Evolutionary conservation across 2,113 vertebrate genomes (phyloP).

Genomic region (Apteryx owenii): DNA sequence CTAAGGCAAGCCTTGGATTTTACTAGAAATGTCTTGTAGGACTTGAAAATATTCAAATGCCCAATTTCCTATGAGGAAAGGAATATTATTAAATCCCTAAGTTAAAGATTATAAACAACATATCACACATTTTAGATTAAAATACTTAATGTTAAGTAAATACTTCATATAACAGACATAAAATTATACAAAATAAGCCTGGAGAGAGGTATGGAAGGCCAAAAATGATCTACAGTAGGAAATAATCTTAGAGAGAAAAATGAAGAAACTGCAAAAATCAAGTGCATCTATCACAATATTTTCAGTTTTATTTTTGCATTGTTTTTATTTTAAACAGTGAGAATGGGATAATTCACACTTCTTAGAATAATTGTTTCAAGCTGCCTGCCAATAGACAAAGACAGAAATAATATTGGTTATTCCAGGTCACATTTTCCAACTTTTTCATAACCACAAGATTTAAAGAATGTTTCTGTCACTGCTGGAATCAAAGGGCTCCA

Average conservation of each 20-base stretch:
- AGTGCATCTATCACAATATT: background rate
- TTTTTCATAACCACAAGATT: background rate
- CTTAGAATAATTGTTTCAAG: background rate
- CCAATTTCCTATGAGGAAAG: background rate
- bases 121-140: background rate
- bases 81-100: background rate
- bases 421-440: background rate
- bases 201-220: background rate
- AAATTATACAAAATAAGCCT: background rate
- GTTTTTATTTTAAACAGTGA: background rate
- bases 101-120: background rate
- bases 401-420: background rate
- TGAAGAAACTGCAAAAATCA: background rate
- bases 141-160: background rate
- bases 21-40: background rate
- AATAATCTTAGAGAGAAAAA: background rate
- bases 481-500: background rate
- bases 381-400: background rate
- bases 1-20: slow-evolving; percentile 12
- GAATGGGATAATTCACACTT: slow-evolving; percentile 7
- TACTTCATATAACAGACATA: background rate
- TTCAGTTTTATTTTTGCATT: background rate
- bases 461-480: background rate
- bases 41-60: background rate
- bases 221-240: background rate